Base-by-base conservation (phyloP, 2,113 vertebrate species). In the Brevimyrus niger region DNA sequence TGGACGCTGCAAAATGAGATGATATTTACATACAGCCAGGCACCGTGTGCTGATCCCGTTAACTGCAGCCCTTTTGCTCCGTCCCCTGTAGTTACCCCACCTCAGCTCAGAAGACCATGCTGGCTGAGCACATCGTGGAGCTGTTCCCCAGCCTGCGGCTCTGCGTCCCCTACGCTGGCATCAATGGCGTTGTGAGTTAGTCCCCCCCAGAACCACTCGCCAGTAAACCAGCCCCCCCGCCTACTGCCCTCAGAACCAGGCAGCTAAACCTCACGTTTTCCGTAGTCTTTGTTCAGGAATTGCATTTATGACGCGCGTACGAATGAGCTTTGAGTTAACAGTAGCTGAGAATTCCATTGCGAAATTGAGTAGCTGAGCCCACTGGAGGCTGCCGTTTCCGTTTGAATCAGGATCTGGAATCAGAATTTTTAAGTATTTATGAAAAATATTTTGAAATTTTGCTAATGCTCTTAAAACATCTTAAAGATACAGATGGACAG, bases 41-140 rank as follows among this genome's bases (percentile, higher is more conserved):
- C 15, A 35, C 69, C 15, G 31, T 19, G 31, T 13, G 69, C 31
- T 17, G 69, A 38, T 76, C 15, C 69, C 27, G 0, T 17, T 42
- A 35, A 17, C 73, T 42, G 35, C 38, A 38, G 73, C 42, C 10
- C 23, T 61, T 61, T 44, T 88, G 50, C 4, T 38, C 51, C 48
- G n/a, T 1, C 88, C 51, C n/a, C 31, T 27, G 15, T 17, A 90
- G 90, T 88, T 90, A 90, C 47, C 90, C 90, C 48, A 90, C 90
- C 58, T 90, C 90, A 17, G 90, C 90, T 11, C 90, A 90, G 88
- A 90, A 90, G 90, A 90, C 90, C 90, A 90, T 90, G 90, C n/a
- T 90, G 83, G 90, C 90, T 10, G 90, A 90, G 65, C 55, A 89
- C 48, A 90, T 90, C 1, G 90, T 90, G 31, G 82, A 90, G 47